Base-by-base conservation (phyloP, 2,113 vertebrate species). In the Meleagris gallopavo region DNA sequence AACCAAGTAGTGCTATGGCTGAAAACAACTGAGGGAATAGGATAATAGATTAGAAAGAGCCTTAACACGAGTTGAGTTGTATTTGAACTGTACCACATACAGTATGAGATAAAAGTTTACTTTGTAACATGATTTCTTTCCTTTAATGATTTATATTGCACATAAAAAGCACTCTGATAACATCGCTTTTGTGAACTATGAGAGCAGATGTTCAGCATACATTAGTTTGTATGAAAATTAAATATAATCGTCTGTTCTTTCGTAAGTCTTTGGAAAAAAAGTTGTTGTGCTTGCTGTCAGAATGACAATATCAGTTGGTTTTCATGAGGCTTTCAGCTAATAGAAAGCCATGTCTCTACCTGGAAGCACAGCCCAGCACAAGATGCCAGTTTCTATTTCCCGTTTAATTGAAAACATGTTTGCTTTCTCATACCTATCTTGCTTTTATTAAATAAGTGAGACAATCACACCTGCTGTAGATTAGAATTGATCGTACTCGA, bases 381-480 rank as follows among this genome's bases (percentile, higher is more conserved):
- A 66, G 76, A 43, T 22, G 11, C 58, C 54, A 13, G 46, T 17
- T n/a, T 79, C 34, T 11, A 6, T 72, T 81, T 77, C 74, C 77
- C 19, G 54, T 36, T 67, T 48, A 36, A 54, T 74, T 48, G 20
- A 45, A 62, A 61, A 20, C 32, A 3, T 41, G 40, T 32, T 40
- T 43, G 11, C 48, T 82, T 93, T 40, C 58, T 80, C 74, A 32
- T 2, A 54, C 50, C 67, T 55, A 9, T 29, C 87, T 88, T 83
- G 60, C 72, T 88, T 71, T 81, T 78, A 55, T 89, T 83, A 17
- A 90, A 13, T 79, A 38, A 87, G 65, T 55, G 89, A 96, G 76
- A 58, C 88, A 82, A 70, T 87, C 77, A 70, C 77, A 93, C 81
- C 86, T 95, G 83, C 82, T 88, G 88, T n/a, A 76, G 92, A 79